A percentile compares a stretch with the other conserved stretches of the same genome.
Conservation (phyloP, 2,797 vertebrate species). For the Amblyopsis hoosieri region DNA sequence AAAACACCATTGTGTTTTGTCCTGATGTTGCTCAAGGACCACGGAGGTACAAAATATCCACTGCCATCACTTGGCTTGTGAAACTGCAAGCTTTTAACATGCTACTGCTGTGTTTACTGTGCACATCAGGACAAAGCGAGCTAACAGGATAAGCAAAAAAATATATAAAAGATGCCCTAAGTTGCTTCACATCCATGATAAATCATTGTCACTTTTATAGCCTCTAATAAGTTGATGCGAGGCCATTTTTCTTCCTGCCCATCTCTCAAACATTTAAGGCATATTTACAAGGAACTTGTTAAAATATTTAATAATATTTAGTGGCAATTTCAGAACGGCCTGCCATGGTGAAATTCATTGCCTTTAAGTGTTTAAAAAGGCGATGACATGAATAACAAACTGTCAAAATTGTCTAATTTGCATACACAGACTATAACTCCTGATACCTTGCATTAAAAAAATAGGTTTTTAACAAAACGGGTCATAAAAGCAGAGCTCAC, state of each 20-base stretch:
- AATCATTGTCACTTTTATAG: constrained; percentile 83
- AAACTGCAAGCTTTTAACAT: constrained; percentile 76
- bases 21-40: constrained; percentile 51
- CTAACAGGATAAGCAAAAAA: constrained; percentile 71
- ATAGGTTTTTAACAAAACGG: constrained; percentile 87
- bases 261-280: constrained; percentile 87
- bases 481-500: constrained; percentile 82
- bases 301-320: constrained; percentile 92
- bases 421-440: constrained; percentile 86
- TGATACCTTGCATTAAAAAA: constrained; percentile 85
- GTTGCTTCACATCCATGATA: constrained; percentile 73
- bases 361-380: constrained; percentile 88
- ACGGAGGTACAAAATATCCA: constrained; percentile 51
- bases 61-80: constrained; percentile 65
- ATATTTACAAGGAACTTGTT: constrained; percentile 91
- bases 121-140: constrained; percentile 74
- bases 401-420: constrained; percentile 85
- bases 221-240: constrained; percentile 89
- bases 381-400: constrained; percentile 87
- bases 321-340: constrained; percentile 84
- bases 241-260: constrained; percentile 84
- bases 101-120: constrained; percentile 71
- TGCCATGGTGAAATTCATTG: constrained; percentile 79
- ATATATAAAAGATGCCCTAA: constrained; percentile 68
- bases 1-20: constrained; percentile 59